Evolutionary conservation across 1,140 invertebrate species (phyloP), one percentile per base, ranked within the genome.

Genomic region (Drosophila lini): DNA sequence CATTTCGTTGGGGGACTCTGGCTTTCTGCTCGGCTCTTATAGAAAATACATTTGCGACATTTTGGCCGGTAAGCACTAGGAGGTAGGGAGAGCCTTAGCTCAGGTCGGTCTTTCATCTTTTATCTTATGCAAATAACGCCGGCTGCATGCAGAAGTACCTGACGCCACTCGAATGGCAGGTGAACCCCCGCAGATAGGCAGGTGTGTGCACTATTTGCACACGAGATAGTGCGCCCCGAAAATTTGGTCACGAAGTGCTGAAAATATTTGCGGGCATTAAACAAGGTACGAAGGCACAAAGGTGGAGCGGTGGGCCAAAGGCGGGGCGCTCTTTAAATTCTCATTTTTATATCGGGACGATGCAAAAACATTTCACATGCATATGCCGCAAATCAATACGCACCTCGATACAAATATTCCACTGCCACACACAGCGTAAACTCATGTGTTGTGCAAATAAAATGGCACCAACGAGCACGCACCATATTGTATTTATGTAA

Each of bases 401-500:
- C 84, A 83, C 76, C 80, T 80, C 80, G 76, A 50, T 80, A 81
- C 80, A 83, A 89, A 88, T 83, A 89, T 57, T 56, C 47, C 64
- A 65, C 32, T 52, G 55, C 56, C 50, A 55, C 22, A 41, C 59
- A 50, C 42, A 19, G 9, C 32, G 22, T 60, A 53, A 25, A 45
- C 52, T 55, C 55, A 69, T 78, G 65, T 74, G 76, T 83, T 89
- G 84, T 53, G 80, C 80, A 88, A 89, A 89, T 88, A 88, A 88
- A 89, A 88, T 88, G 84, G 76, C 84, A 63, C 64, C 83, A 80
- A 89, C 84, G 77, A 80, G 83, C 83, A 88, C 83, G 86, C 85
- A 81, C 81, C 85, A 90, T 90, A 89, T 90, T 90, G 85, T 90
- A 90, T 90, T 90, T 90, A 90, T 90, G 85, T 86, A 90, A 90